Evolutionary conservation across 2,797 vertebrate genomes (phyloP).

Genomic region (Helicolenus hilgendorfi): DNA sequence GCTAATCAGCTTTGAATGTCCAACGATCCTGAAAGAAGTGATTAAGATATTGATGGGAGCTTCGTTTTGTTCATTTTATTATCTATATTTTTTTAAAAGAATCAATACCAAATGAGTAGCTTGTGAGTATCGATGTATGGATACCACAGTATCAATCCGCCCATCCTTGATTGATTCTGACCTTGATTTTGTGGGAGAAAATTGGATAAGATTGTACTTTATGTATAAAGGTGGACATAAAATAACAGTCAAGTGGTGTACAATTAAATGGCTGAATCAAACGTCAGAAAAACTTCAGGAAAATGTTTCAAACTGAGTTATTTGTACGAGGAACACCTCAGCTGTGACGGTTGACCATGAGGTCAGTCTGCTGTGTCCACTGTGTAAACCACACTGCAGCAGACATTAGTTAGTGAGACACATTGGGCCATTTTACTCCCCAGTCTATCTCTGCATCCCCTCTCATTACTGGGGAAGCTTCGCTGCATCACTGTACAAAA

Average conservation of each 20-base stretch:
- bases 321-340: background rate
- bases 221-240: background rate
- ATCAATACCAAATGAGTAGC: too few relatives aligned
- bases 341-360: background rate
- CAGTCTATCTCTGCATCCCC: slow-evolving; percentile 4
- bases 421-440: slow-evolving; percentile 3
- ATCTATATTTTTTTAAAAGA: too few relatives aligned
- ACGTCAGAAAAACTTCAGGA: background rate
- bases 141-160: too few relatives aligned
- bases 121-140: too few relatives aligned
- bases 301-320: background rate
- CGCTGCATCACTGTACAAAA: background rate
- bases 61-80: background rate
- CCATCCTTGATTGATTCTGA: background rate
- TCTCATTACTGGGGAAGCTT: slow-evolving; percentile 33
- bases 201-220: background rate
- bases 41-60: background rate
- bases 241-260: background rate
- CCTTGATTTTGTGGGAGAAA: background rate
- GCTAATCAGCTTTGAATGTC: background rate
- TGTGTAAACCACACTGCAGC: slow-evolving; percentile 14
- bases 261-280: background rate
- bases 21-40: background rate
- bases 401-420: slow-evolving; percentile 29
- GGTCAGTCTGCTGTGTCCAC: slow-evolving; percentile 16